A percentile compares a stretch with the other conserved stretches of the same genome.
Evolutionary conservation across 1,140 invertebrate genomes (phyloP).

Genomic region (Drosophila lini): DNA sequence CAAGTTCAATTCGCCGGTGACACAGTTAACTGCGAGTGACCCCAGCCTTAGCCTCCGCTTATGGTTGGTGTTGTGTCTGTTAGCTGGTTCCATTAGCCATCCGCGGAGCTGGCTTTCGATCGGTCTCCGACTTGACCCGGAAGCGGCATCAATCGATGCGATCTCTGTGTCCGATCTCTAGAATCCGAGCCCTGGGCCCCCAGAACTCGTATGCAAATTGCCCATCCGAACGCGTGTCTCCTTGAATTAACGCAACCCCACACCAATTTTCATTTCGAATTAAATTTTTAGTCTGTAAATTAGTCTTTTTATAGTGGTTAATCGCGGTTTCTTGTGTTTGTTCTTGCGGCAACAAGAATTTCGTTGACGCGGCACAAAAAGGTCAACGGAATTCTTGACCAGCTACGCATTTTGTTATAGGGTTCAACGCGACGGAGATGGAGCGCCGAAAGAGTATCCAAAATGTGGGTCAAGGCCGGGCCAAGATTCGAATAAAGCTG

Average conservation of each 20-base stretch:
- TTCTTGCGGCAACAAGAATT: slow-evolving; percentile 18
- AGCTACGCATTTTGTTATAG: slow-evolving; percentile 26
- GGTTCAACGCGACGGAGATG: slow-evolving; percentile 17
- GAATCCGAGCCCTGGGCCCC: slow-evolving; percentile 60
- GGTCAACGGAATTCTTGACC: slow-evolving; percentile 39
- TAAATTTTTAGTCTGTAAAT: slow-evolving; percentile 18
- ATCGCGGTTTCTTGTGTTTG: slow-evolving; percentile 26
- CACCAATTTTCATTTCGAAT: slow-evolving; percentile 11
- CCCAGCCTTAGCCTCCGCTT: slow-evolving; percentile 51
- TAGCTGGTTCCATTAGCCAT: slow-evolving; percentile 30
- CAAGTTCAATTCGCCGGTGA: slow-evolving; percentile 80
- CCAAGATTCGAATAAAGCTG: not conserved
- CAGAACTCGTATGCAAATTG: slow-evolving; percentile 74
- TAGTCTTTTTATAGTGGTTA: slow-evolving; percentile 1
- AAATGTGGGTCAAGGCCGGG: slow-evolving; percentile 45
- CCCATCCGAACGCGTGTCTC: slow-evolving; percentile 45
- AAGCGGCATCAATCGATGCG: slow-evolving; percentile 52
- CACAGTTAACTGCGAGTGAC: slow-evolving; percentile 72
- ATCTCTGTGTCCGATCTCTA: slow-evolving; percentile 44
- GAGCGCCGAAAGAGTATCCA: slow-evolving; percentile 9
- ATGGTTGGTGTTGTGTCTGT: slow-evolving; percentile 18
- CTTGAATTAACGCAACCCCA: slow-evolving; percentile 61
- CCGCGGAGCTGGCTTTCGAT: slow-evolving; percentile 4
- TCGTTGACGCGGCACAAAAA: slow-evolving; percentile 26
- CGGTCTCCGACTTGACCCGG: slow-evolving; percentile 59